Evolutionary conservation across 2,113 vertebrate genomes (phyloP).

Genomic region (Columbina picui): DNA sequence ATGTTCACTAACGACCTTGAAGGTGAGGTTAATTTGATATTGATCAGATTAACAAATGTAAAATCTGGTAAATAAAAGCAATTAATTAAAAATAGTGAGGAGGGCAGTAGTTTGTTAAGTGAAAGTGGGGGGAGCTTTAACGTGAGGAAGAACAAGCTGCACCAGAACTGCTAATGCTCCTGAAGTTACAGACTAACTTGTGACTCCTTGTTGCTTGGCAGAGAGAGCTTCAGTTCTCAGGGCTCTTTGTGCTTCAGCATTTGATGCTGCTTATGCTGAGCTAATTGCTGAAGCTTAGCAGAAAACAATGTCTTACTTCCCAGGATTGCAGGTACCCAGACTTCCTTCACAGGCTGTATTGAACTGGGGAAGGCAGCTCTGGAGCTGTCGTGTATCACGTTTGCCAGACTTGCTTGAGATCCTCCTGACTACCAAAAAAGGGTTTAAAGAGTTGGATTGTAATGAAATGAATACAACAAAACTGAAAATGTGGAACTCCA

Average conservation of each 20-base stretch:
- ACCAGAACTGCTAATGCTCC: not conserved
- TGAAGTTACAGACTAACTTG: not conserved
- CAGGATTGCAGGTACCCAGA: not conserved
- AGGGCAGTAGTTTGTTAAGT: slow-evolving; percentile 13
- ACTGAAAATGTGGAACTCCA: not conserved
- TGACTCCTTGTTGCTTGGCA: not conserved
- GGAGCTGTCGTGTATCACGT: not conserved
- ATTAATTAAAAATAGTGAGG: slow-evolving; percentile 58
- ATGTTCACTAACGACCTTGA: slow-evolving; percentile 39
- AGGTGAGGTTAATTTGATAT: slow-evolving; percentile 70
- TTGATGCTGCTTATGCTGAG: not conserved
- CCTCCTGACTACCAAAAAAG: not conserved
- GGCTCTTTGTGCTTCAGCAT: not conserved
- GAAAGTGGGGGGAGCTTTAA: slow-evolving; percentile 52
- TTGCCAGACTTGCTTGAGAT: not conserved
- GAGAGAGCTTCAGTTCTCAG: not conserved
- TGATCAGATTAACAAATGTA: slow-evolving; percentile 68
- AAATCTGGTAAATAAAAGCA: slow-evolving; percentile 56
- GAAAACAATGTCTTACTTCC: not conserved
- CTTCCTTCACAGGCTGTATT: not conserved
- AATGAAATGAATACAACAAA: not conserved
- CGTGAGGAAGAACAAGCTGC: slow-evolving; percentile 21
- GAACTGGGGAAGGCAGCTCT: not conserved
- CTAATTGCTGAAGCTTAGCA: not conserved
- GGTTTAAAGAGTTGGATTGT: not conserved